These are phyloP conservation scores for Clavelina lepadiformis DNA, from an alignment of 23 tunicate species.

Conservation along the genomic window DNA sequence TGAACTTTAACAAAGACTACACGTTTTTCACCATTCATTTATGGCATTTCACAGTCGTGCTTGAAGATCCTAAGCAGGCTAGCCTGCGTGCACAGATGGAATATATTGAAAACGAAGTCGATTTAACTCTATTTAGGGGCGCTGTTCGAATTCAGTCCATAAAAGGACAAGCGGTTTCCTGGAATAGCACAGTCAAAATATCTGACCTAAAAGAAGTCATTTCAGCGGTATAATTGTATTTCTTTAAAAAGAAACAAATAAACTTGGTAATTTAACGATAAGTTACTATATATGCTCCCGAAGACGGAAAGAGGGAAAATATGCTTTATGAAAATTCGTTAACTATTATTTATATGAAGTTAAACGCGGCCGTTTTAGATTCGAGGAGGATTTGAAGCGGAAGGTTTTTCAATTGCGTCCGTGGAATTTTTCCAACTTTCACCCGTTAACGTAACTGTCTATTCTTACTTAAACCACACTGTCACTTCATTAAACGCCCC, in stretches of 20 bases:
- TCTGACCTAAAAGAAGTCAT: not conserved
- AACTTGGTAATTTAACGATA: no score
- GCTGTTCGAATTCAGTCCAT: not conserved
- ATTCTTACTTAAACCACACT: constrained; percentile 26
- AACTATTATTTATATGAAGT: not conserved
- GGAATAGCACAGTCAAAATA: not conserved
- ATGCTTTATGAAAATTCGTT: no score
- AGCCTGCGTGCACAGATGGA: constrained; percentile 1
- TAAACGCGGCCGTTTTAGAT: constrained; percentile 12
- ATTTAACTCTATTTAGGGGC: not conserved
- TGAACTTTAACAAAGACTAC: not conserved
- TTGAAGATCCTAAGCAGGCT: constrained; percentile 4
- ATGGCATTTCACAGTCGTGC: no score
- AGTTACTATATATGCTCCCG: no score
- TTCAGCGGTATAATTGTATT: not conserved
- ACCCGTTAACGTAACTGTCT: constrained; percentile 23
- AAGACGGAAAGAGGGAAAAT: no score
- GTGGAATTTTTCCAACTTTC: constrained; percentile 5
- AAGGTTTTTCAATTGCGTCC: constrained; percentile 30
- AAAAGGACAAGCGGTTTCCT: not conserved
- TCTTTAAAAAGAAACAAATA: no score
- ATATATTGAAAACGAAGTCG: constrained; percentile 6
- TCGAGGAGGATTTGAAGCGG: constrained; percentile 30
- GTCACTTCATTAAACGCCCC: constrained; percentile 21
- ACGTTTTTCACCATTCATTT: no score